phyloP scores from a whole-genome alignment of 2,888 invertebrate genomes.

The Andricus quercusramuli region DNA sequence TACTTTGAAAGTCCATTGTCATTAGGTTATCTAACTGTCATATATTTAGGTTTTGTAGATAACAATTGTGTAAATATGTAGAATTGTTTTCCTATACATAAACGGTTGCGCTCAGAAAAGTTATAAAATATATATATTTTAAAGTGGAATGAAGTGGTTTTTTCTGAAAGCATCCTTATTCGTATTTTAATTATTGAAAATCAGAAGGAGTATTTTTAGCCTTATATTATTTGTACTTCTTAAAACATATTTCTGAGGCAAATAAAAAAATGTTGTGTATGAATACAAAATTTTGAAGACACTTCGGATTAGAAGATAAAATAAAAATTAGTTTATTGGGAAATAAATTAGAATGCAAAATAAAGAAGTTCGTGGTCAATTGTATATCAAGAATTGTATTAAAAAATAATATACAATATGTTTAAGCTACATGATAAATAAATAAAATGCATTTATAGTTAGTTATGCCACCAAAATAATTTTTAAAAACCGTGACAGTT shows the following conservation, averaged over 20 bases:
- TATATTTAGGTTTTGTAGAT: constrained; percentile 3
- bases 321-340: neutral
- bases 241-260: too few species aligned
- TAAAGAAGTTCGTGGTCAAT: constrained; percentile 49
- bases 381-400: constrained; percentile 75
- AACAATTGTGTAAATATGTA: neutral
- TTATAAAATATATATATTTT: constrained; percentile 7
- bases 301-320: too few species aligned
- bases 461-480: constrained; percentile 59
- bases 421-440: constrained; percentile 73
- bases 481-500: constrained; percentile 55
- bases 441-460: constrained; percentile 74
- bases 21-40: constrained; percentile 11
- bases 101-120: neutral
- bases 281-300: too few species aligned
- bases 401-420: constrained; percentile 77
- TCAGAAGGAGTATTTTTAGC: too few species aligned
- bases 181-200: neutral
- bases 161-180: neutral
- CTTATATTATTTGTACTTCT: too few species aligned
- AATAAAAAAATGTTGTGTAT: neutral
- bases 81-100: neutral
- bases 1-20: constrained; percentile 1
- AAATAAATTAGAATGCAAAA: neutral
- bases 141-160: neutral